Conservation (phyloP, 2,888 invertebrate species). For the Smittia sp. region DNA sequence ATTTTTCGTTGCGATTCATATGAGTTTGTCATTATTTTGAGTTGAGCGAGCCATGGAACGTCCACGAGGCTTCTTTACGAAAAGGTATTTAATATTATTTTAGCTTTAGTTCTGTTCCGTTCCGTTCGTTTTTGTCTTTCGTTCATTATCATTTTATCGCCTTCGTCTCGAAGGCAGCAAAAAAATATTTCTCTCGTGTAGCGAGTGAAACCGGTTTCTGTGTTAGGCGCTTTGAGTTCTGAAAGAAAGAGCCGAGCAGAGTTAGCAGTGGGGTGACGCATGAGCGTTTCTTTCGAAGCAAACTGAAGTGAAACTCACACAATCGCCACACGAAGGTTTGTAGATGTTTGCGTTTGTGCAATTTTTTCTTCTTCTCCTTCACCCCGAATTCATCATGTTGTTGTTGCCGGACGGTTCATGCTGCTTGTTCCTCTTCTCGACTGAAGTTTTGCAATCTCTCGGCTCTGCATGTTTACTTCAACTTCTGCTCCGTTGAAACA, state of each 20-base stretch:
- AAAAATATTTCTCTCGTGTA: background rate
- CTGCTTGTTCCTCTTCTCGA: background rate
- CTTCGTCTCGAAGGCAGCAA: background rate
- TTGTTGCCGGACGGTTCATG: background rate
- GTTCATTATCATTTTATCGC: conserved; percentile 2
- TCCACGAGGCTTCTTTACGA: conserved; percentile 72
- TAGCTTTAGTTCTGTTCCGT: conserved; percentile 53
- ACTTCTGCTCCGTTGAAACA: background rate
- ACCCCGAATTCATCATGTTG: background rate
- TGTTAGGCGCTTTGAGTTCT: background rate
- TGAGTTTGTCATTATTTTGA: conserved; percentile 44
- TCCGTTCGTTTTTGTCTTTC: conserved; percentile 9
- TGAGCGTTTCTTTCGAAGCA: background rate
- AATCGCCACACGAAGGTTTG: background rate
- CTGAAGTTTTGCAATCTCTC: background rate
- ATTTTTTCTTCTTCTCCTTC: background rate
- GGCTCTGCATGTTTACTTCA: background rate
- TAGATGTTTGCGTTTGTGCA: conserved; percentile 13
- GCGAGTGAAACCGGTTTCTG: background rate
- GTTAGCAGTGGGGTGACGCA: background rate
- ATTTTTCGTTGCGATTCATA: background rate
- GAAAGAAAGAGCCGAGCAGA: background rate
- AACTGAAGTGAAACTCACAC: background rate
- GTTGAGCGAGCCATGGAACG: conserved; percentile 65
- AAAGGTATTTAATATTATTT: conserved; percentile 68